Evolutionary conservation across 2,888 invertebrate species (phyloP), one percentile per base, ranked within the genome.

Genomic region (Drosophila anomalata): DNA sequence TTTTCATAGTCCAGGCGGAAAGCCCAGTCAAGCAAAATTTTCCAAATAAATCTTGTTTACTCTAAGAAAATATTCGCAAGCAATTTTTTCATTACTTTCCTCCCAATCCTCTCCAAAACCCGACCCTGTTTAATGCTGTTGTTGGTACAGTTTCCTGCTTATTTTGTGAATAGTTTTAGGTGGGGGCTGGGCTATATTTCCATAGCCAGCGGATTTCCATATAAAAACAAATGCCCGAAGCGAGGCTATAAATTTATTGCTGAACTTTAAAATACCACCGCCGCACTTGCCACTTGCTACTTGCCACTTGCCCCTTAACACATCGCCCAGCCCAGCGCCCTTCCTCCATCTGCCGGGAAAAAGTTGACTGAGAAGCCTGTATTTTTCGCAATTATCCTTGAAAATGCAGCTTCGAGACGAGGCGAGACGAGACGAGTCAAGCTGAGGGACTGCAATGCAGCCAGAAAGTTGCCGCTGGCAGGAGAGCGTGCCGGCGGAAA

Each of bases 211-310:
- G 62, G 60, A 56, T 56, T 71, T 62, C 53, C 51, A 57, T 55
- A 60, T 41, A 52, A 70, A 57, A 75, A 57, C 57, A 62, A 73
- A 62, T 73, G 79, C 77, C 61, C 72, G 54, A 52, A 72, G 79
- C 75, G 55, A 59, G 52, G 79, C 63, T 75, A 81, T 78, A 77
- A 84, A 84, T 84, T 84, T 84, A 85, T 83, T 81, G 79, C 81
- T 72, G 72, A 85, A 84, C 83, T 85, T 83, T 79, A 79, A 79
- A 85, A 83, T 85, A 81, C 84, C 82, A 72, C 74, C 76, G 82
- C 76, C 75, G 62, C 77, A 72, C 36, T 36, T 36, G 61, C 68
- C 57, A 48, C 41, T 58, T 42, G 58, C 58, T 58, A 56, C 42
- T 50, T 42, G 61, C 68, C 57, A 48, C 48, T 58, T 50, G 61